These are phyloP conservation scores for Arctocebus calabarensis DNA, from an alignment of 2,797 vertebrate species.

Conservation along the genomic window DNA sequence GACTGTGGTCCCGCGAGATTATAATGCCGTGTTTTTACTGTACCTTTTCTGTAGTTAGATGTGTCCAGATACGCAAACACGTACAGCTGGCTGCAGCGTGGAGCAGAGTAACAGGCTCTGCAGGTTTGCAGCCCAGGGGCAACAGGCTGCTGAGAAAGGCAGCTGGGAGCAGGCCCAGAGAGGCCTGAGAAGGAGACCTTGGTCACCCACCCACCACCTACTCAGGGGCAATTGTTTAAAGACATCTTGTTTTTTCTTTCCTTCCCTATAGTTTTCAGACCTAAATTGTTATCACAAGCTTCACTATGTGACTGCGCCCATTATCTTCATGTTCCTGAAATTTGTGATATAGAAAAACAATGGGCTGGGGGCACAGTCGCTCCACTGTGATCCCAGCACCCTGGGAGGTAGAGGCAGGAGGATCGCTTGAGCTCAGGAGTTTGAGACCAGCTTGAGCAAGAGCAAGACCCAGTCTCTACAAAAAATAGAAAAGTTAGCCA, in stretches of 20 bases:
- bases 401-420: background rate
- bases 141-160: background rate
- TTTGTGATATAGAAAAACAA: background rate
- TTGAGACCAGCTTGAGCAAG: background rate
- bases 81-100: too few relatives aligned
- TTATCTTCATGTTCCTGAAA: background rate
- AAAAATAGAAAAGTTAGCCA: background rate
- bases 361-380: too few relatives aligned
- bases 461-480: background rate
- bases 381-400: background rate
- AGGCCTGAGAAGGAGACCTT: background rate
- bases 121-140: background rate
- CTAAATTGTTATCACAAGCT: background rate
- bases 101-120: background rate
- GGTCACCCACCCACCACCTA: background rate
- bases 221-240: background rate
- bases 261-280: background rate
- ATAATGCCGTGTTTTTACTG: background rate
- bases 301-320: background rate
- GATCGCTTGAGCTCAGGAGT: background rate
- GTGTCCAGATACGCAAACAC: too few relatives aligned
- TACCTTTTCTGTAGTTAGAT: background rate
- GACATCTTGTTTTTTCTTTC: background rate
- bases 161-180: background rate
- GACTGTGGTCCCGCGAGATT: background rate